Base-by-base conservation (phyloP, 2,113 vertebrate species). In the Pandion haliaetus region DNA sequence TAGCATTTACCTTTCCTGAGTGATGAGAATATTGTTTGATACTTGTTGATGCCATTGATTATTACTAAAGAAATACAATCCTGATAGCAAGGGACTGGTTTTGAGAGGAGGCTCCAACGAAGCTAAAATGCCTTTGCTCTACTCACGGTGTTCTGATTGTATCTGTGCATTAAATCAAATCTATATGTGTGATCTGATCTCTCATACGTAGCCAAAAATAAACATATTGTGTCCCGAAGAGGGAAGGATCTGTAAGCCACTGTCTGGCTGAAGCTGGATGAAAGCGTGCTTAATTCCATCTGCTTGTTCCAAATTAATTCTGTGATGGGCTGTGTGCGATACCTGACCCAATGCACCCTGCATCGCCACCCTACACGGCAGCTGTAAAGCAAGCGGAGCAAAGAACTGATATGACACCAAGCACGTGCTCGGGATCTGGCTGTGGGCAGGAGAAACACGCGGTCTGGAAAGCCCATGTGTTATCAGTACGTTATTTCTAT, bases 31-130 rank as follows among this genome's bases (percentile, higher is more conserved):
- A 92, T 80, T 95, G 86, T 97, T 85, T 67, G 82, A 91, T 93
- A 95, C 91, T 95, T 97, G 96, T 97, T 90, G 95, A 95, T 96
- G 61, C 59, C 71, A 71, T 86, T 69, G 28, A 47, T 92, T 90
- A 92, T 93, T 16, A 40, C 71, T 26, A 12, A 76, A 90, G 90
- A 69, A 93, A 93, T 40, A 78, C 76, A 92, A 55, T 19, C 45
- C 76, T 0, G 1, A 17, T 12, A 63, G 81, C 55, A 7, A 78
- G 87, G 82, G 50, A 80, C 66, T 1, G 2, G 81, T 19, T 89
- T 12, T 6, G 66, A 93, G 59, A 47, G 77, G 50, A 77, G 34
- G 63, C 55, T 93, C 57, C 24, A 7, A 55, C 2, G 0, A 29
- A 73, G 77, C 76, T 63, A 6, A 58, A 88, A 81, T 81, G 83